Percentiles rank a stretch among this genome's conserved stretches.
These are phyloP conservation scores for Tetramorium parvispinum DNA, from an alignment of 1,140 invertebrate species.

Conservation along the genomic window DNA sequence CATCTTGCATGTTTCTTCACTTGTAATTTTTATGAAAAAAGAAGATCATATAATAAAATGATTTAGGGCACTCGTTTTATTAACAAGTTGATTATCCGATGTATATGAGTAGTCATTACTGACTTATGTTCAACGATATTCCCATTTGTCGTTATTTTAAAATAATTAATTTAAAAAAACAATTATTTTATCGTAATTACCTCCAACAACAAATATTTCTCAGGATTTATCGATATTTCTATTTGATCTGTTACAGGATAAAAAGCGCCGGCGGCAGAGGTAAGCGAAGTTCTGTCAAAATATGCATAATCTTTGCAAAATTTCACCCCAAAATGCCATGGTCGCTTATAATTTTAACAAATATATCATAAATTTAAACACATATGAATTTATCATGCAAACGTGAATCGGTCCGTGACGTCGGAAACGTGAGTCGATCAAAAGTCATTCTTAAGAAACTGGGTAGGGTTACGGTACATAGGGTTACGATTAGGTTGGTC, in stretches of 20 bases:
- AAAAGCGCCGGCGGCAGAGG: constrained; percentile 83
- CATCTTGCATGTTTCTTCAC: constrained; percentile 32
- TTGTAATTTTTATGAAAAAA: neutral
- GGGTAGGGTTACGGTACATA: neutral
- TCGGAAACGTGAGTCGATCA: too few relatives aligned
- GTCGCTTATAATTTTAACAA: neutral
- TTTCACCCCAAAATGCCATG: neutral
- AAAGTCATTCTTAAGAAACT: neutral
- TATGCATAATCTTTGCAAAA: neutral
- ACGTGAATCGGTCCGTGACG: neutral
- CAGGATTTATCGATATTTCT: constrained; percentile 26
- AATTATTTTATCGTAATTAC: neutral
- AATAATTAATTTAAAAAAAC: neutral
- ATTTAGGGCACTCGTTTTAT: neutral
- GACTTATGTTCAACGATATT: neutral
- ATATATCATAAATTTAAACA: neutral
- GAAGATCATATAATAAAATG: neutral
- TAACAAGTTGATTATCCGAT: neutral
- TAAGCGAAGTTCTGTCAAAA: constrained; percentile 68
- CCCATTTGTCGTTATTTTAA: neutral
- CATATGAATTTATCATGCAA: constrained; percentile 6
- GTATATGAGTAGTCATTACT: neutral
- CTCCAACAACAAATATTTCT: neutral
- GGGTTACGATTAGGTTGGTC: constrained; percentile 10
- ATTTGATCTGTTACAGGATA: constrained; percentile 80